Base-by-base conservation (phyloP, 2,888 invertebrate genomes). In the Rhorus exstirpatorius region DNA sequence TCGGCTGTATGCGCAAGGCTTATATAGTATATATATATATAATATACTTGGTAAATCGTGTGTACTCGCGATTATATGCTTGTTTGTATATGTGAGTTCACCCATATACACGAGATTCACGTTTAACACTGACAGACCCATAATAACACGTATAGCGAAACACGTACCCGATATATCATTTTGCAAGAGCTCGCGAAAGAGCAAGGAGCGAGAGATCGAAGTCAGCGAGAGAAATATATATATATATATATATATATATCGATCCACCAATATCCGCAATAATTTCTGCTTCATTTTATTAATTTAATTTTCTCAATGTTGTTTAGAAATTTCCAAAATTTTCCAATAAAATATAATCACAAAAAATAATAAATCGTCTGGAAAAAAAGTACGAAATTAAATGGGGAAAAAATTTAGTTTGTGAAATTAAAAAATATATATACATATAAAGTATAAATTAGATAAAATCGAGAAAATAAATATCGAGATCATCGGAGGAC, bases 161-260 rank as follows among this genome's bases (percentile, higher is more conserved):
- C 35, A 49, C 51, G 35, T 14, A 10, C 46, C 7, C n/a, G n/a
- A n/a, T n/a, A 72, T 61, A 60, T 72, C 61, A 38, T 72, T 72
- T 61, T 51, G 61, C 72, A 72, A 72, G 61, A 41, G n/a, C 14
- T 65, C 26, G 44, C 58, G 44, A 44, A 6, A 58, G 35, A 60
- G 14, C 41, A n/a, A 12, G 10, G 8, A 24, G 26, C 8, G 46
- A 44, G 44, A 26, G 44, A 38, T 38, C 0, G 41, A 14, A 70
- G 6, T 21, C 41, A 70, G 14, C 17, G 63, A 46, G 26, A 12
- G n/a, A 63, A 21, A 21, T n/a, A 24, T 31, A 44, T 2, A 10
- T 7, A 46, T 31, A n/a, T n/a, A n/a, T n/a, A n/a, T n/a, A n/a
- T n/a, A n/a, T n/a, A n/a, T n/a, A n/a, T n/a, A n/a, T n/a, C 44